Conservation (phyloP, 2,888 invertebrate genomes). For the Cataglyphis livida region DNA sequence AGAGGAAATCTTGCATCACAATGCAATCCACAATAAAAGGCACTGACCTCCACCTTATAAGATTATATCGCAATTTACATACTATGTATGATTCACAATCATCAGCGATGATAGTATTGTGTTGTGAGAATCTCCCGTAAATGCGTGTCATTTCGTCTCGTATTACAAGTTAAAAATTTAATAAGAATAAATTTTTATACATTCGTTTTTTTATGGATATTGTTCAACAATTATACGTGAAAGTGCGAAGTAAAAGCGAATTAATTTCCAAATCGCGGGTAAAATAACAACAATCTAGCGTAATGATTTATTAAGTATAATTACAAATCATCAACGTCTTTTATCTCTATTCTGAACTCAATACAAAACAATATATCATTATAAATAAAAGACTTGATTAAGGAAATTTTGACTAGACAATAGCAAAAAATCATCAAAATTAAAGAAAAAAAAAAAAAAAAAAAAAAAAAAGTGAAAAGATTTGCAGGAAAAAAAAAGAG, state of each 20-base stretch:
- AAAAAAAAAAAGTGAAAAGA: too few relatives aligned
- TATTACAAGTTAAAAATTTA: background rate
- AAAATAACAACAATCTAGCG: background rate
- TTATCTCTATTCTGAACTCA: background rate
- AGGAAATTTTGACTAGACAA: too few relatives aligned
- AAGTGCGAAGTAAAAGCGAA: conserved; percentile 36
- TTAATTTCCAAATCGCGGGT: background rate
- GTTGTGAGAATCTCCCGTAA: background rate
- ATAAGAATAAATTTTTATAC: background rate
- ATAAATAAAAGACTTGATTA: background rate
- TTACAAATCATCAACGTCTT: conserved; percentile 15
- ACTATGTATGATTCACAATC: conserved; percentile 32
- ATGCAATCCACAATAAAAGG: background rate
- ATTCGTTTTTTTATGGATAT: background rate
- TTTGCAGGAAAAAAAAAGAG: background rate
- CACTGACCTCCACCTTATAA: conserved; percentile 47
- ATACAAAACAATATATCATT: background rate
- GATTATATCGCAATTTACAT: conserved; percentile 47
- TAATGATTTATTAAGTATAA: conserved; percentile 12
- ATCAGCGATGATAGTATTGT: background rate
- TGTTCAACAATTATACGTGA: conserved; percentile 3
- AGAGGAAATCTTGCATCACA: conserved; percentile 3
- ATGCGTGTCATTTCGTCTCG: background rate
- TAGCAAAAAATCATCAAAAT: too few relatives aligned
- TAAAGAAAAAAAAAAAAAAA: too few relatives aligned